Evolutionary conservation across 2,797 vertebrate species (phyloP).

Genomic region (Neosalanx taihuensis): DNA sequence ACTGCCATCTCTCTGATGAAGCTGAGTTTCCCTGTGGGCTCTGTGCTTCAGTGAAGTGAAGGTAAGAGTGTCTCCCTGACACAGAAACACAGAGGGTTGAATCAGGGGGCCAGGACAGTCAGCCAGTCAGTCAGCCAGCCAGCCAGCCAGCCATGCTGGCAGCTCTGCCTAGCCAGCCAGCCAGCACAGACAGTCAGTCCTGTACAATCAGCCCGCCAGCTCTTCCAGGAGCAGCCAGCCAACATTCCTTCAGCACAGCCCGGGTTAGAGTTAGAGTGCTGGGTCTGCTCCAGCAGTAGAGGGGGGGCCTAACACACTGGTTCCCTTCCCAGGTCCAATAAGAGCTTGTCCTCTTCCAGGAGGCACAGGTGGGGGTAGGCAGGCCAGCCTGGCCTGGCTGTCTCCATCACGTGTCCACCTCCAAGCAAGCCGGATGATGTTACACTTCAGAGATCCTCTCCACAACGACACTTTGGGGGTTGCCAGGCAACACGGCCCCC

Average conservation of each 20-base stretch:
- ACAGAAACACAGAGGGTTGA: conserved; percentile 5
- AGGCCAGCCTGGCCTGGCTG: conserved; percentile 22
- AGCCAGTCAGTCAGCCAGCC: neutral
- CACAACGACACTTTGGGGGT: conserved; percentile 69
- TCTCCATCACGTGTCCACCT: conserved; percentile 34
- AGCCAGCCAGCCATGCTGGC: neutral
- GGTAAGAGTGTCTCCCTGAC: neutral
- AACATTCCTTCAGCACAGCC: neutral
- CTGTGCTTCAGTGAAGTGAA: neutral
- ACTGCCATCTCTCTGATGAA: neutral
- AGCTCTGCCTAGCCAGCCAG: neutral
- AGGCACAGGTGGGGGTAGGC: neutral
- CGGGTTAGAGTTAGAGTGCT: neutral
- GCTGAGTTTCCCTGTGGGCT: neutral
- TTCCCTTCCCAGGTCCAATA: neutral
- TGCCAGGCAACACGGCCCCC: conserved; percentile 69
- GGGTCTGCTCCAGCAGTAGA: neutral
- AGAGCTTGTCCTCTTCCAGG: neutral
- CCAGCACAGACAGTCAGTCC: neutral
- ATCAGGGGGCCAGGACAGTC: neutral
- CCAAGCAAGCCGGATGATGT: conserved; percentile 55
- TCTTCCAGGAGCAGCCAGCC: neutral
- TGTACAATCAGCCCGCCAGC: neutral
- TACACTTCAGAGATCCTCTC: conserved; percentile 67
- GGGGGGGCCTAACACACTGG: neutral